These are phyloP conservation scores for Hemiscyllium ocellatum DNA, from an alignment of 2,113 vertebrate genomes.

Conservation along the genomic window DNA sequence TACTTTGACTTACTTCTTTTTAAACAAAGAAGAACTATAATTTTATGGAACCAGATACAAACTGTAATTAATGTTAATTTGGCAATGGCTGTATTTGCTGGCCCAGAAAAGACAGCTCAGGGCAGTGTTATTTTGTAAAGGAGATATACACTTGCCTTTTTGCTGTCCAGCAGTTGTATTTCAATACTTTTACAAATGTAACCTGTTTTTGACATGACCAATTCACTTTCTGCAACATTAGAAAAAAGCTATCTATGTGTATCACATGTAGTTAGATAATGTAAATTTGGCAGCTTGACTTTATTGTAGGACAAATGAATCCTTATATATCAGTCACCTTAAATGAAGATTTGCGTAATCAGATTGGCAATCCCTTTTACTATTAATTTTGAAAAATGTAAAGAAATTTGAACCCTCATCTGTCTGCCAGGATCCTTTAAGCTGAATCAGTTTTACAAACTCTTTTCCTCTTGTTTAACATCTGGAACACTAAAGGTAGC, in stretches of 20 bases:
- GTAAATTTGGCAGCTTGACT: not conserved
- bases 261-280: not conserved
- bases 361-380: not conserved
- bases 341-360: constrained; percentile 9
- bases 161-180: not conserved
- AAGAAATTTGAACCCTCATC: not conserved
- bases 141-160: not conserved
- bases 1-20: not conserved
- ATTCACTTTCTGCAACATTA: not conserved
- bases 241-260: not conserved
- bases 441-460: not conserved
- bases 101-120: not conserved
- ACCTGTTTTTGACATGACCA: not conserved
- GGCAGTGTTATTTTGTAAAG: not conserved
- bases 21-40: constrained; percentile 9
- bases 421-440: not conserved
- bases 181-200: not conserved
- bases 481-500: not conserved
- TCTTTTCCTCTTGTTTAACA: not conserved
- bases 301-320: not conserved
- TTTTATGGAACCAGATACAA: constrained; percentile 34
- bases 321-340: not conserved
- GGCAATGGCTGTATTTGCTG: not conserved
- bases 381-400: not conserved
- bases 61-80: constrained; percentile 29